A percentile compares a stretch with the other conserved stretches of the same genome.
phyloP scores from a whole-genome alignment of 2,113 vertebrate genomes.

The Atractosteus spatula region DNA sequence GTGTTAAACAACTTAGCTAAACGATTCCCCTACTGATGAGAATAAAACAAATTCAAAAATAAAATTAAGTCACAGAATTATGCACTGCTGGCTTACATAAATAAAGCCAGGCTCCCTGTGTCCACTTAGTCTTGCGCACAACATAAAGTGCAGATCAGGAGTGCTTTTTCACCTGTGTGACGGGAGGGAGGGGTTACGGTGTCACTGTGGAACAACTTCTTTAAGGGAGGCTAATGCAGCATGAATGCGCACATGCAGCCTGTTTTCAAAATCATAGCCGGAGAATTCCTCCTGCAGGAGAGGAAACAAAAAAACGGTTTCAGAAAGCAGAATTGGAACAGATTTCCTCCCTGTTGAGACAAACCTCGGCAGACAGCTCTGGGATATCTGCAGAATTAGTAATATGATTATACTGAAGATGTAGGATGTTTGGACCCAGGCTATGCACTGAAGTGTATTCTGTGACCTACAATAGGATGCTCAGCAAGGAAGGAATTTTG shows the following conservation, averaged over 20 bases:
- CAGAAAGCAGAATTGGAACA: not conserved
- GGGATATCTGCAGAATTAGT: no score
- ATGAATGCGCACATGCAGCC: constrained; percentile 93
- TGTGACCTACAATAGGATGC: no score
- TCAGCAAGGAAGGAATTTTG: no score
- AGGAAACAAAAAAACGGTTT: not conserved
- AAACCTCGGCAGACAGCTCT: no score
- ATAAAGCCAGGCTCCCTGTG: constrained; percentile 12
- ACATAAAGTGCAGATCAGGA: constrained; percentile 60
- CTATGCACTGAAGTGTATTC: no score
- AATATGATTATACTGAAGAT: no score
- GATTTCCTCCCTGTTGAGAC: no score
- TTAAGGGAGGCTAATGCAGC: constrained; percentile 89
- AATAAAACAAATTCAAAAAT: not conserved
- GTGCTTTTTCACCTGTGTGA: constrained; percentile 26
- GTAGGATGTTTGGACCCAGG: no score
- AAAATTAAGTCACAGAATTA: constrained; percentile 11
- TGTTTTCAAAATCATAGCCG: constrained; percentile 97
- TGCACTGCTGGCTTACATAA: constrained; percentile 22
- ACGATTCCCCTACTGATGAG: not conserved
- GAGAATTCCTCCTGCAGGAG: constrained; percentile 83
- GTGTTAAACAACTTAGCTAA: not conserved
- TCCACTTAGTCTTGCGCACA: constrained; percentile 1
- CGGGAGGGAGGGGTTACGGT: constrained; percentile 8
- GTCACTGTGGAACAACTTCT: constrained; percentile 91